These are phyloP conservation scores for Oenanthe oenanthe DNA, from an alignment of 2,113 vertebrate species.

Conservation along the genomic window DNA sequence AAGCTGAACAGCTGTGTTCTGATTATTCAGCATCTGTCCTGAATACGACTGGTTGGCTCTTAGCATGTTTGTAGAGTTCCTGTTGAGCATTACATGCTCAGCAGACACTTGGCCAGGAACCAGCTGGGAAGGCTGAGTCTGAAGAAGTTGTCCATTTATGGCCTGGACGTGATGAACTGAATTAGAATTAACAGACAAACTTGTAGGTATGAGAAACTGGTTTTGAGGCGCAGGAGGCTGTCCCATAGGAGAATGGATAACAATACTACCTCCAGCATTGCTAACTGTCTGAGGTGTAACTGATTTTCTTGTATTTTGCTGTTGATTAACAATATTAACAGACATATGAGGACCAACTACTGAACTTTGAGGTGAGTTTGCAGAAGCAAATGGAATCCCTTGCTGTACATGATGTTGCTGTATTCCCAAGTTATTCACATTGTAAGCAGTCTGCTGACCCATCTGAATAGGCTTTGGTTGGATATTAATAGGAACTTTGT, in stretches of 20 bases:
- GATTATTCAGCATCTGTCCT: slow-evolving; percentile 87
- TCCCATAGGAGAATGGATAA: slow-evolving; percentile 87
- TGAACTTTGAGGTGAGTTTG: slow-evolving; percentile 78
- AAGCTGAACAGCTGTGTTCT: slow-evolving; percentile 88
- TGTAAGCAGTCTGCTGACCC: slow-evolving; percentile 90
- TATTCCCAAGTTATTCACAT: slow-evolving; percentile 81
- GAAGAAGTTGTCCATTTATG: slow-evolving; percentile 85
- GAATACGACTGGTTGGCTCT: slow-evolving; percentile 84
- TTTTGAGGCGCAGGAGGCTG: slow-evolving; percentile 85
- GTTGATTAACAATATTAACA: slow-evolving; percentile 82
- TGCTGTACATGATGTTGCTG: slow-evolving; percentile 82
- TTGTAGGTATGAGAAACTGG: slow-evolving; percentile 90
- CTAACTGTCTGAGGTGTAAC: slow-evolving; percentile 76
- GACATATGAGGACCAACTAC: slow-evolving; percentile 81
- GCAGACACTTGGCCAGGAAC: slow-evolving; percentile 77
- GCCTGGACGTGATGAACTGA: slow-evolving; percentile 87
- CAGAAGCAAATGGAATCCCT: slow-evolving; percentile 78
- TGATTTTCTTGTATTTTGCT: slow-evolving; percentile 78
- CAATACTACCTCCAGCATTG: slow-evolving; percentile 78
- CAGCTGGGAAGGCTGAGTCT: slow-evolving; percentile 80
- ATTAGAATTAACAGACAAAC: slow-evolving; percentile 84
- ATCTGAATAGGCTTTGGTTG: slow-evolving; percentile 94
- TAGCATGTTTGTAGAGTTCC: slow-evolving; percentile 78
- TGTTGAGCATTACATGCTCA: slow-evolving; percentile 82
- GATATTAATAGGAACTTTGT: slow-evolving; percentile 87